phyloP scores from a whole-genome alignment of 2,888 invertebrate species.

The Drosophila siamana region DNA sequence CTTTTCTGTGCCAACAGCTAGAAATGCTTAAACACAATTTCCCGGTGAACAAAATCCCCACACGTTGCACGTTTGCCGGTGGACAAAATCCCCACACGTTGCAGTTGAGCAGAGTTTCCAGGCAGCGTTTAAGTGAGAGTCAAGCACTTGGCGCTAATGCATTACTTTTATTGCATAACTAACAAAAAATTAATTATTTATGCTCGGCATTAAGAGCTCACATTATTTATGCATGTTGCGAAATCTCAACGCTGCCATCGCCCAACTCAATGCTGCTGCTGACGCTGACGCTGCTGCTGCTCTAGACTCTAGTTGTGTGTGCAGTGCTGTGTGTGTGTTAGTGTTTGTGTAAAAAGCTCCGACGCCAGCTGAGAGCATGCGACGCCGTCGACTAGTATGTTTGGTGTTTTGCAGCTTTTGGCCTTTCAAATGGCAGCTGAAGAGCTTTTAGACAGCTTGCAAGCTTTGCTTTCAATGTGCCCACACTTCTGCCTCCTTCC shows the following conservation, averaged over 20 bases:
- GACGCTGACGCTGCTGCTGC: too few relatives aligned
- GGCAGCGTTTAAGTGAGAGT: neutral
- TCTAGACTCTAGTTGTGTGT: constrained; percentile 25
- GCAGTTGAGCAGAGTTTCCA: too few relatives aligned
- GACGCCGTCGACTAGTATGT: too few relatives aligned
- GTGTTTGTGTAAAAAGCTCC: constrained; percentile 37
- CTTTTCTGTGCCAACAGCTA: too few relatives aligned
- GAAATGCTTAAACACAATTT: neutral
- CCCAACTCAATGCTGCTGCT: neutral
- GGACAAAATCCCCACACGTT: too few relatives aligned
- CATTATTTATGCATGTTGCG: neutral
- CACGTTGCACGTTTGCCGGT: too few relatives aligned
- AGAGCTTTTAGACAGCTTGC: constrained; percentile 41
- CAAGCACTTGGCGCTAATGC: neutral
- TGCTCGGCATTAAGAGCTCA: neutral
- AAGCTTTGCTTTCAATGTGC: constrained; percentile 38
- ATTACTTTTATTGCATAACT: constrained; percentile 1
- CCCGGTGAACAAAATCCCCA: too few relatives aligned
- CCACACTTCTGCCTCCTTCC: constrained; percentile 21
- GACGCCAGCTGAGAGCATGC: constrained; percentile 46
- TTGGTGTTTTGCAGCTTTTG: too few relatives aligned
- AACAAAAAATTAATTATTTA: neutral
- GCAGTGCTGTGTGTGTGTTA: constrained; percentile 17
- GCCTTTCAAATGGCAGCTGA: constrained; percentile 17
- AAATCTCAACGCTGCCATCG: neutral